Conservation (phyloP, 2,888 invertebrate genomes). For the Lepidonotus clava region DNA sequence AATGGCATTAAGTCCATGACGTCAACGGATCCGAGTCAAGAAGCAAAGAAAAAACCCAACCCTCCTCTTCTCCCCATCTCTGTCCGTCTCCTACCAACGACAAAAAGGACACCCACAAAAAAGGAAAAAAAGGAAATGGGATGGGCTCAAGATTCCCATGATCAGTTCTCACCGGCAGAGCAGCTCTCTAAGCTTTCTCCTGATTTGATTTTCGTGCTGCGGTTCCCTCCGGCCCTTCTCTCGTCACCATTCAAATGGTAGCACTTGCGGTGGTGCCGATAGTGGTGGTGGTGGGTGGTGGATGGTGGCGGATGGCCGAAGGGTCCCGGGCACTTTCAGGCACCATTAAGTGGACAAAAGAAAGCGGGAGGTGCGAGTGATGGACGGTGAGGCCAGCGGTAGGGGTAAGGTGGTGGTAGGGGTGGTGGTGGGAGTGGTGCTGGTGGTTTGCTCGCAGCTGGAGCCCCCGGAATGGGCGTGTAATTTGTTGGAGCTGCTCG, state of each 20-base stretch:
- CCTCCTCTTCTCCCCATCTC: too few species aligned
- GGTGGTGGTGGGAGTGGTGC: too few species aligned
- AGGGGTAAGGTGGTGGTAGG: too few species aligned
- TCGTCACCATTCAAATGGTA: too few species aligned
- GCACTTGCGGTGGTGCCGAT: not conserved
- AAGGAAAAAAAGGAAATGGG: not conserved
- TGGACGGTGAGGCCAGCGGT: conserved; percentile 23
- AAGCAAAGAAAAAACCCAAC: not conserved
- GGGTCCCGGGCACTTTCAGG: not conserved
- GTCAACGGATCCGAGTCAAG: conserved; percentile 30
- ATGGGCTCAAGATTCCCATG: not conserved
- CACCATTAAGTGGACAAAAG: conserved; percentile 39
- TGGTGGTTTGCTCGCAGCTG: too few species aligned
- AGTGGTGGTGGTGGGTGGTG: too few species aligned
- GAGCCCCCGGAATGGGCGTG: not conserved
- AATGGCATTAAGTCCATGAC: conserved; percentile 36
- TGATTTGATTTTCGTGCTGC: not conserved
- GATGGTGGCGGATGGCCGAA: too few species aligned
- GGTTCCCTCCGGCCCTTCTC: too few species aligned
- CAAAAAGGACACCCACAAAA: conserved; percentile 17
- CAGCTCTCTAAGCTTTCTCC: not conserved
- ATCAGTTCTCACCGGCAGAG: not conserved
- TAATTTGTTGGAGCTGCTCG: conserved; percentile 12
- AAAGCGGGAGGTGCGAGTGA: not conserved
- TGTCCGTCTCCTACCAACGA: too few species aligned